These are phyloP conservation scores for Boloria selene DNA, from an alignment of 2,888 invertebrate genomes.

Conservation along the genomic window DNA sequence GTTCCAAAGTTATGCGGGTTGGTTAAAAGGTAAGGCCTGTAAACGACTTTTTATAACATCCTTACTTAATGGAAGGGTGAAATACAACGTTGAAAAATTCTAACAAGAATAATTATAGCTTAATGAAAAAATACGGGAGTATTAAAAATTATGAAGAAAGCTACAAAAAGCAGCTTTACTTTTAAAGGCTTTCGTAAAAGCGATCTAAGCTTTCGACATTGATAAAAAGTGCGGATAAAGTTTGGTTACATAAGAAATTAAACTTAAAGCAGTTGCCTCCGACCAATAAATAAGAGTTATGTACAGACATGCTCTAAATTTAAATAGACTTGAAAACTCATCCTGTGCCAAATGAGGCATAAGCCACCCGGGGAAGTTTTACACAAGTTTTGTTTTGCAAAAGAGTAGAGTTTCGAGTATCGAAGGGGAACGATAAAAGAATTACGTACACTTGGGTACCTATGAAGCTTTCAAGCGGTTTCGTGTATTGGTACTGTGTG, in stretches of 20 bases:
- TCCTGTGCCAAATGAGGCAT: conserved; percentile 55
- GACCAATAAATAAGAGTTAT: conserved; percentile 34
- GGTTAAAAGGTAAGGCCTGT: conserved; percentile 10
- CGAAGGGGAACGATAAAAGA: conserved; percentile 44
- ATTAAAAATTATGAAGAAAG: conserved; percentile 10
- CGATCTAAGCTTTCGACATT: conserved; percentile 10
- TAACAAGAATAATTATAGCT: conserved; percentile 15
- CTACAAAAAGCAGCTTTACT: neutral
- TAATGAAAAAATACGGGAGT: conserved; percentile 10
- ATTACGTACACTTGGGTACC: conserved; percentile 38
- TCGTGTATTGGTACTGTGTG: conserved; percentile 17
- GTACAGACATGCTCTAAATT: conserved; percentile 48
- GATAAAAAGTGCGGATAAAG: conserved; percentile 18
- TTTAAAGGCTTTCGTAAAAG: neutral
- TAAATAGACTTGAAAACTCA: conserved; percentile 53
- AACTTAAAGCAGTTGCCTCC: conserved; percentile 18
- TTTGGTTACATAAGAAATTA: conserved; percentile 17
- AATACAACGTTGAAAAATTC: neutral
- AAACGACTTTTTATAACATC: conserved; percentile 5
- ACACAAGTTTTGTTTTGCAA: conserved; percentile 51
- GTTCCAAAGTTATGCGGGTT: neutral
- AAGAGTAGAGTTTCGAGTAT: conserved; percentile 46
- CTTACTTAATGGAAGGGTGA: conserved; percentile 14
- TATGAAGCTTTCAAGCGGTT: conserved; percentile 18
- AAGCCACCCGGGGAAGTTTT: conserved; percentile 48